Percentiles rank a stretch among this genome's conserved stretches.
Evolutionary conservation across 2,888 invertebrate species (phyloP).

Genomic region (Brassicogethes aeneus): DNA sequence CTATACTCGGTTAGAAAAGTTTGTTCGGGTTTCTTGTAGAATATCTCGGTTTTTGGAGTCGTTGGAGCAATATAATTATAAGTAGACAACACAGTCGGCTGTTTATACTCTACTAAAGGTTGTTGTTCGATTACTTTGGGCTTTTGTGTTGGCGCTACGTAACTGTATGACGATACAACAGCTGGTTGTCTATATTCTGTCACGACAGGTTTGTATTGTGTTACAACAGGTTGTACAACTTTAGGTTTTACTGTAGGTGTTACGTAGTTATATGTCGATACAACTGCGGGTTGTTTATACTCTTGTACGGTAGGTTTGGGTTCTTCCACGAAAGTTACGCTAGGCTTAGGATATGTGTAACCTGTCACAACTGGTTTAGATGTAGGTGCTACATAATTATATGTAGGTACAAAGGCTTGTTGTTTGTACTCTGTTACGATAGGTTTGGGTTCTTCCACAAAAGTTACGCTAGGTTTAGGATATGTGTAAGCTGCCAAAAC

Average conservation of each 20-base stretch:
- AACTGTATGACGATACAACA: slow-evolving; percentile 12
- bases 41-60: slow-evolving; percentile 1
- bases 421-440: slow-evolving; percentile 3
- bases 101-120: slow-evolving; percentile 3
- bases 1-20: not conserved
- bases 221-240: slow-evolving; percentile 5
- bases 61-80: slow-evolving; percentile 26
- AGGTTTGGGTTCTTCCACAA: slow-evolving; percentile 2
- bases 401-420: slow-evolving; percentile 15
- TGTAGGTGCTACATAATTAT: slow-evolving; percentile 7
- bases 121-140: slow-evolving; percentile 7
- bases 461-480: slow-evolving; percentile 3
- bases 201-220: not conserved
- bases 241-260: slow-evolving; percentile 8
- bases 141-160: slow-evolving; percentile 8
- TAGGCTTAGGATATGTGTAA: slow-evolving; percentile 2
- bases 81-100: slow-evolving; percentile 28
- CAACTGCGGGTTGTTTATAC: slow-evolving; percentile 11
- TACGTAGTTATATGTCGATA: slow-evolving; percentile 11
- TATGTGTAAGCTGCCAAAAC: slow-evolving; percentile 5
- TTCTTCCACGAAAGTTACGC: slow-evolving; percentile 1
- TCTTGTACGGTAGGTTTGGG: slow-evolving; percentile 2
- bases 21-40: slow-evolving; percentile 2
- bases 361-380: slow-evolving; percentile 7
- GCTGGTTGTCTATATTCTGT: slow-evolving; percentile 9